Base-by-base conservation (phyloP, 2,797 vertebrate species). In the Syncerus caffer region DNA sequence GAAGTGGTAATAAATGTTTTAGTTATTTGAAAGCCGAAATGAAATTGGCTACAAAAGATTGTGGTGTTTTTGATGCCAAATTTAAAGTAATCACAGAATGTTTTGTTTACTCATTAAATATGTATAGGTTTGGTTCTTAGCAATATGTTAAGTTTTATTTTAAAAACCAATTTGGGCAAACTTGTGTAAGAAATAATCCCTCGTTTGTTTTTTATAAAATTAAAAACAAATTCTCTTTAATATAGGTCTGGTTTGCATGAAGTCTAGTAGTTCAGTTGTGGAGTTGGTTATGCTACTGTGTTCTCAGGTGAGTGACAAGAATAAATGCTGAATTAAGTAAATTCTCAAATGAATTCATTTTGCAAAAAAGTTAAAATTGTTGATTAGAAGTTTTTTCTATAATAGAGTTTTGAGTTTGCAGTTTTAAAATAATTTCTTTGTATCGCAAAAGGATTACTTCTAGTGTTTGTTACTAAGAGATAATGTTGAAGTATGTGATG, bases 281-380 rank as follows among this genome's bases (percentile, higher is more conserved):
- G 99, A 99, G 98, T 99, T 99, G 98, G 99, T 99, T 98, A 99
- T 99, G 99, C 99, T 99, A 15, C 99, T 99, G 96, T 99, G 99
- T 98, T 99, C 99, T 98, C 99, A 99, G 99, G 99, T 99, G 98
- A 99, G 99, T 97, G 64, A 64, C 45, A 90, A 34, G 47, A 92
- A 53, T 85, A 74, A 78, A 97, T 88, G 21, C 60, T 80, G 55
- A 85, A 78, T 87, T 87, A 74, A 93, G 51, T 67, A 76, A 64
- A 71, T 76, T 92, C 31, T 91, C 15, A 42, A 10, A 7, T 25
- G 27, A 47, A 29, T 94, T 80, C 85, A 14, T 58, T 93, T 88
- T 82, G 19, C 23, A 88, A 92, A 14, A 29, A 93, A 84, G 19
- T 93, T 92, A 50, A 76, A 78, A 55, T 87, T 78, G 53, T 19